phyloP scores from a whole-genome alignment of 2,113 vertebrate species.

The Vulpes lagopus region DNA sequence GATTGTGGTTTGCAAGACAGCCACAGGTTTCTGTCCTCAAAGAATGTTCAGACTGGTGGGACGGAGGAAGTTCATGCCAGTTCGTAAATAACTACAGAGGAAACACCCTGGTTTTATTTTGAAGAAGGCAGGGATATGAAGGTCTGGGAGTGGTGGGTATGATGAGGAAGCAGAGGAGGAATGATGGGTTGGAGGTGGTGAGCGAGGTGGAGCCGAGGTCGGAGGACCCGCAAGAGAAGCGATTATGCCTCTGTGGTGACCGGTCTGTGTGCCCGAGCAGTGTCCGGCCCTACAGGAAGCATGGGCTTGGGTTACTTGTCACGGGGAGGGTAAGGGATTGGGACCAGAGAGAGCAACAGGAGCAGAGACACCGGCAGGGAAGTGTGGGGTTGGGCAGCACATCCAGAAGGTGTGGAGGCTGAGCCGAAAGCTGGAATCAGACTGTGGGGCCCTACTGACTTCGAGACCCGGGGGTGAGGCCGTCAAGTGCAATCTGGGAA shows the following conservation, averaged over 20 bases:
- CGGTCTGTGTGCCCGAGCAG: neutral
- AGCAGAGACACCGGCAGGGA: neutral
- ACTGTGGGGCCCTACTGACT: neutral
- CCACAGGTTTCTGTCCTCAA: neutral
- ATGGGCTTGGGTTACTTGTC: too few relatives aligned
- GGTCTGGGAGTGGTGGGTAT: neutral
- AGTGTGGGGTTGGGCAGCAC: neutral
- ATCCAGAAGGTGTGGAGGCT: too few relatives aligned
- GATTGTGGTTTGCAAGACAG: neutral
- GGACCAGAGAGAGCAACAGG: neutral
- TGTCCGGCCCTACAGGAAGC: neutral
- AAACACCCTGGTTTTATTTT: neutral
- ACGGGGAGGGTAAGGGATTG: accelerated
- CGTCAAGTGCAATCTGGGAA: accelerated
- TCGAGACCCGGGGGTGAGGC: neutral
- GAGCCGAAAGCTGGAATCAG: neutral
- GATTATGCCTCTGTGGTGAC: neutral
- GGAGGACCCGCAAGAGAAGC: neutral
- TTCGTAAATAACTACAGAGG: neutral
- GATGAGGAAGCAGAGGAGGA: neutral
- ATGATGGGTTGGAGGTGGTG: neutral
- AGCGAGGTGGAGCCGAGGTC: neutral
- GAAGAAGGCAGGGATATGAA: neutral
- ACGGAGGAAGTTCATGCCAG: too few relatives aligned
- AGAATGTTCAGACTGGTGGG: neutral